Evolutionary conservation across 2,888 invertebrate species (phyloP).

Genomic region (Apotomis betuletana): DNA sequence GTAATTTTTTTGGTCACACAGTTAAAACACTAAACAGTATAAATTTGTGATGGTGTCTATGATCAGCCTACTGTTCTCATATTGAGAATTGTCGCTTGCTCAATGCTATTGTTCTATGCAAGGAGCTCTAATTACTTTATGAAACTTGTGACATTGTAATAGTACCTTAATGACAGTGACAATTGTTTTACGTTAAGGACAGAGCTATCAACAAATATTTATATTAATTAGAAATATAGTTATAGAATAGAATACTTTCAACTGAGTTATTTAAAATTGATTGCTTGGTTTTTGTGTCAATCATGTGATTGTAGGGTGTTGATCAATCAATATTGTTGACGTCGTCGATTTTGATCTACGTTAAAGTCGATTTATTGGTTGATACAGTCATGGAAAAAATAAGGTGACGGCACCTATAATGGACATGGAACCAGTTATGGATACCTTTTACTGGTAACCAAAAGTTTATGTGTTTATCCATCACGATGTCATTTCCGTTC

Average conservation of each 20-base stretch:
- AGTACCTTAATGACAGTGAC: slow-evolving; percentile 31
- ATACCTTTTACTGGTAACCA: too few relatives aligned
- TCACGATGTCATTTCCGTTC: too few relatives aligned
- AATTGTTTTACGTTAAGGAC: slow-evolving; percentile 15
- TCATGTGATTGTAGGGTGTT: too few relatives aligned
- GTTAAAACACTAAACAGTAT: slow-evolving; percentile 1
- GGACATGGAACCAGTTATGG: too few relatives aligned
- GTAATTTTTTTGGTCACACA: slow-evolving; percentile 5
- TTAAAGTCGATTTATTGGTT: too few relatives aligned
- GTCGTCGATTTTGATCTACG: too few relatives aligned
- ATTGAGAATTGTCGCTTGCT: slow-evolving; percentile 49
- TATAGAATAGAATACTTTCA: background rate
- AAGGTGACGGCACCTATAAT: too few relatives aligned
- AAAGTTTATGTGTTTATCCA: too few relatives aligned
- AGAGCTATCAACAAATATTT: slow-evolving; percentile 3
- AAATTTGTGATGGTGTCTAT: slow-evolving; percentile 26
- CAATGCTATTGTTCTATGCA: slow-evolving; percentile 57
- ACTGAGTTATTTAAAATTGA: too few relatives aligned
- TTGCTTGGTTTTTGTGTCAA: too few relatives aligned
- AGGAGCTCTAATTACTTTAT: slow-evolving; percentile 34
- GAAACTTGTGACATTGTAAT: slow-evolving; percentile 33
- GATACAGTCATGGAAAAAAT: too few relatives aligned
- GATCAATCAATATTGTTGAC: too few relatives aligned
- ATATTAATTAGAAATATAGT: background rate
- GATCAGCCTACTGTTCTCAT: slow-evolving; percentile 44